phyloP scores from a whole-genome alignment of 2,797 vertebrate genomes.

The Aselliscus stoliczkanus region DNA sequence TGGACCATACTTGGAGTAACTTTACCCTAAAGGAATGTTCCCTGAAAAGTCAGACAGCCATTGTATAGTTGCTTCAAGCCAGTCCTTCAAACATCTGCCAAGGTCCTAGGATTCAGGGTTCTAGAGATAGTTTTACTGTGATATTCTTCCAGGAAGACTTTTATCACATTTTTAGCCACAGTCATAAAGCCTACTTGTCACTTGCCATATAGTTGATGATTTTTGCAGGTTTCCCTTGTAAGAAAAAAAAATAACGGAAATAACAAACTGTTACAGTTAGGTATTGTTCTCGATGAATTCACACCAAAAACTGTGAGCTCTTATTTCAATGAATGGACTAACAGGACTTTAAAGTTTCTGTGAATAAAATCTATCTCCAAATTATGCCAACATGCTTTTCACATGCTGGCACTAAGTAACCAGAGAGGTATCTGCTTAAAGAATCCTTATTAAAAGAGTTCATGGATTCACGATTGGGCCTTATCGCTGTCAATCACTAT shows the following conservation, averaged over 20 bases:
- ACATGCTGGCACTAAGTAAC: background rate
- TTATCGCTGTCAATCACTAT: background rate
- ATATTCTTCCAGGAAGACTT: background rate
- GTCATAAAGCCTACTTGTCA: background rate
- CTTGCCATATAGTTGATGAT: background rate
- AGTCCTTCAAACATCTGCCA: background rate
- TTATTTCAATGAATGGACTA: background rate
- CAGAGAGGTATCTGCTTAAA: background rate
- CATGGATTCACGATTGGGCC: background rate
- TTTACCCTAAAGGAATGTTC: background rate
- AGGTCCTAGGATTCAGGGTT: background rate
- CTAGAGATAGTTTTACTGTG: background rate
- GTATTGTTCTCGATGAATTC: background rate
- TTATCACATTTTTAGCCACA: background rate
- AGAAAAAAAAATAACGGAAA: background rate
- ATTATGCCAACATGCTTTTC: background rate
- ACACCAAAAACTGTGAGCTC: conserved; percentile 11
- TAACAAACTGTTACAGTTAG: background rate
- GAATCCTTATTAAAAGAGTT: background rate
- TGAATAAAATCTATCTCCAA: conserved; percentile 26
- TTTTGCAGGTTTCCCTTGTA: background rate
- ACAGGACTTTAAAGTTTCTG: background rate
- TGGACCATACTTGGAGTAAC: background rate
- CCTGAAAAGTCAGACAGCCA: background rate
- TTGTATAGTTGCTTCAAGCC: background rate